phyloP scores from a whole-genome alignment of 2,797 vertebrate species.

The Sebastes goodei region DNA sequence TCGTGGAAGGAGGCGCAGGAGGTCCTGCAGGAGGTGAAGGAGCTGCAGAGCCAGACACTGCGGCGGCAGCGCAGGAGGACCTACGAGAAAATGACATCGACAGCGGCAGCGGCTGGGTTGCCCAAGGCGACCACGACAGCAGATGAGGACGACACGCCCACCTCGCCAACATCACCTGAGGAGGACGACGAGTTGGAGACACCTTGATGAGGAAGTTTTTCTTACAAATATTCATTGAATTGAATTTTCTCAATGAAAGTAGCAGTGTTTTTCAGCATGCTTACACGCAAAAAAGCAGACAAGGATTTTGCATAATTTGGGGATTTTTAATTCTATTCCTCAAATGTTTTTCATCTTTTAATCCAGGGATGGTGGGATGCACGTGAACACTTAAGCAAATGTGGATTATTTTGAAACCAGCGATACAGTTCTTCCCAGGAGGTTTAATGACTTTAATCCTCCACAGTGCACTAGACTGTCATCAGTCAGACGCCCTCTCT shows the following conservation, averaged over 20 bases:
- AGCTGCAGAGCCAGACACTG: conserved; percentile 91
- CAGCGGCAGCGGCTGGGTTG: conserved; percentile 25
- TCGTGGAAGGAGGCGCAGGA: conserved; percentile 94
- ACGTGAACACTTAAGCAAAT: not conserved
- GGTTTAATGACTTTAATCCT: conserved; percentile 34
- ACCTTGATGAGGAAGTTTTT: conserved; percentile 67
- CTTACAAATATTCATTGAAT: not conserved
- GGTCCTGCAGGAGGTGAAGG: conserved; percentile 92
- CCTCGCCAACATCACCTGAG: conserved; percentile 50
- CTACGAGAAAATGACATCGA: conserved; percentile 60
- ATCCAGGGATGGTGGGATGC: not conserved
- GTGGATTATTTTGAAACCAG: conserved; percentile 43
- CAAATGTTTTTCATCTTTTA: conserved; percentile 14
- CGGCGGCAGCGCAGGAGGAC: conserved; percentile 81
- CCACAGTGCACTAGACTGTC: conserved; percentile 27
- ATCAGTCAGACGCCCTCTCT: conserved; percentile 11
- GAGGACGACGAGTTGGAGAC: conserved; percentile 78
- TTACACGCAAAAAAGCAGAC: not conserved
- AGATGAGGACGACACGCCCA: conserved; percentile 68
- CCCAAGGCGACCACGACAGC: not conserved
- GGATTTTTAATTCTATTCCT: conserved; percentile 8
- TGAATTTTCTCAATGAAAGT: not conserved
- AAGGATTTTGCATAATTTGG: not conserved
- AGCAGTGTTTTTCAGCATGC: conserved; percentile 7
- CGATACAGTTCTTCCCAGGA: conserved; percentile 36